Evolutionary conservation across 2,113 vertebrate species (phyloP), one percentile per base, ranked within the genome.

Genomic region (Xenopus borealis): DNA sequence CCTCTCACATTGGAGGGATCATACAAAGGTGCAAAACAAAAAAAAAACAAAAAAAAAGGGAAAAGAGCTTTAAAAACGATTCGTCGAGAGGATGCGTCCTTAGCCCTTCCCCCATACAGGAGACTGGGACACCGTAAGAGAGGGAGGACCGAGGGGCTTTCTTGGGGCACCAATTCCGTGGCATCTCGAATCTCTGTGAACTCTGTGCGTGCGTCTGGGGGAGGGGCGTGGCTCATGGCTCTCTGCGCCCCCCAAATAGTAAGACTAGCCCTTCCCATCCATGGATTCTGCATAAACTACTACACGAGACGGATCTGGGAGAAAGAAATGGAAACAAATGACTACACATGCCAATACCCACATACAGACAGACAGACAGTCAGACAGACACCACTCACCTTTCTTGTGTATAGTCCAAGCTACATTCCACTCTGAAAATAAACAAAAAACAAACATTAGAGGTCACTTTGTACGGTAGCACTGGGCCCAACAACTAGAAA

Each of bases 391-490:
- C 13, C 6, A 4, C 87, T 79, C 72, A 93, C 93, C 91, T 89
- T 84, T 66, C 81, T 81, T 91, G 81, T 90, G 91, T 82, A 83
- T 86, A 81, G 86, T 87, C 76, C 86, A 88, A 30, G 86, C 79
- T 50, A 75, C 80, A 57, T 87, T 90, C 92, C 92, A 94, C 73
- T 93, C 93, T 94, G 79, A 18, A 63, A 61, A 19, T 16, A 27
- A 23, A 52, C 76, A 1, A 62, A 12, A 17, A 17, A 45, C 64
- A 44, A n/a, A 44, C 23, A 13, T 9, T 30, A 63, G n/a, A 9
- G 23, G 23, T 6, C 33, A 40, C 7, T 40, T 40, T 9, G 33
- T 6, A 40, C 5, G 5, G 33, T 7, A 40, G 33, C 8, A 40
- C 8, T 40, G 33, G 6, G 7, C 2, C 33, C 33, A 6, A 6